Evolutionary conservation across 2,113 vertebrate species (phyloP), one percentile per base, ranked within the genome.

Genomic region (Pedetes capensis): DNA sequence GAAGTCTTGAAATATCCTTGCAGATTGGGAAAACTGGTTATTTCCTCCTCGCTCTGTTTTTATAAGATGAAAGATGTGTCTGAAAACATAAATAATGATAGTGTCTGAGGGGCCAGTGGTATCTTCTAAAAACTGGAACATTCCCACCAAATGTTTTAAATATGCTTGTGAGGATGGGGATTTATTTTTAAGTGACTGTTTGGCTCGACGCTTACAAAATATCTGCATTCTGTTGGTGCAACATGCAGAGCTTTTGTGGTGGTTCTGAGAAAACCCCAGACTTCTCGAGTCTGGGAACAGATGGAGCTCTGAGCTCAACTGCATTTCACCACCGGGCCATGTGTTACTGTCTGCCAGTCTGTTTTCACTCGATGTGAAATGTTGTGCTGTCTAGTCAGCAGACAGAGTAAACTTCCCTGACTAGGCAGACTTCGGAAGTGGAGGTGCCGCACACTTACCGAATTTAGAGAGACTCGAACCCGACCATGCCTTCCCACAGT

Each of bases 261-360:
- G 87, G 79, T 96, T 94, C 94, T 0, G 10, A 97, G 97, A 96
- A 96, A 97, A 97, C 78, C 72, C 94, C 94, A 97, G 96, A 96
- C 96, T 98, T 98, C 66, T 69, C 44, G 93, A 96, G 61, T 97
- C 87, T 95, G 93, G 89, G 89, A 97, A 97, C 97, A 98, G 98
- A 98, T 97, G 98, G 97, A 98, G 87, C 83, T 97, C 97, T 96
- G 97, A 97, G 96, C 92, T 96, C 97, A 97, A 95, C 93, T 97
- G 94, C 75, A 37, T 97, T 95, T 96, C 96, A 84, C 91, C 97
- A 97, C 89, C 94, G 95, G 95, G 96, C 97, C 96, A 96, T 96
- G 96, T 97, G 97, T 97, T 98, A 96, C 89, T 92, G 91, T 97
- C 95, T 97, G 88, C 87, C 96, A 93, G 82, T 59, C 64, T 91